Conservation (phyloP, 2,888 invertebrate species). For the Arctia plantaginis region DNA sequence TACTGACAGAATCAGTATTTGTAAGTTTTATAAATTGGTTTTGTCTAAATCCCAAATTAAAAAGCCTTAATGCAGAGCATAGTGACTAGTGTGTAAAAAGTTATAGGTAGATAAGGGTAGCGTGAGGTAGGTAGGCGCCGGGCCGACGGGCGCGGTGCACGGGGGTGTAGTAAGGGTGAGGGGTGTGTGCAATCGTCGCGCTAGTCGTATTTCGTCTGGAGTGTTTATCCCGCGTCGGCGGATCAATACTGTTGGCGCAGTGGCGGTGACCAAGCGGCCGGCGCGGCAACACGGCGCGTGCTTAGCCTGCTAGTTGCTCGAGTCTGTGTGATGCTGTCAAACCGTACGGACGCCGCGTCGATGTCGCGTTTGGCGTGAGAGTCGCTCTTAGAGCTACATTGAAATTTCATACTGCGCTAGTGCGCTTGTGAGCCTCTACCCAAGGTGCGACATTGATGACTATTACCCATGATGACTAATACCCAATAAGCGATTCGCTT, state of each 20-base stretch:
- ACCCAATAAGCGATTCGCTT: constrained; percentile 80
- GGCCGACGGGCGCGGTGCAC: constrained; percentile 71
- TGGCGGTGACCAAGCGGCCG: constrained; percentile 82
- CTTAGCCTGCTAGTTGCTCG: constrained; percentile 69
- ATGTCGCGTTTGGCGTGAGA: constrained; percentile 85
- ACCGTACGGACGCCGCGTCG: constrained; percentile 83
- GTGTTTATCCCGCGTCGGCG: constrained; percentile 85
- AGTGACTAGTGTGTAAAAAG: constrained; percentile 65
- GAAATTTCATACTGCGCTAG: constrained; percentile 78
- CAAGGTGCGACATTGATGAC: constrained; percentile 72
- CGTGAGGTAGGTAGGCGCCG: constrained; percentile 61
- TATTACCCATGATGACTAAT: constrained; percentile 82
- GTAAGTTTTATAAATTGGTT: not conserved
- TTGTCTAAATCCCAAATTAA: not conserved
- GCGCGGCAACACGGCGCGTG: constrained; percentile 83
- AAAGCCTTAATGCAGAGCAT: constrained; percentile 55
- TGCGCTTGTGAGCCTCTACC: constrained; percentile 77
- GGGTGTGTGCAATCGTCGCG: constrained; percentile 83
- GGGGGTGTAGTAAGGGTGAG: constrained; percentile 66
- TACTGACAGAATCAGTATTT: not conserved
- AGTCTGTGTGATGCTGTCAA: constrained; percentile 86
- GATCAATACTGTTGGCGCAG: constrained; percentile 87
- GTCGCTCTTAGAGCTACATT: constrained; percentile 82
- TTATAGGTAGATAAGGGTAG: constrained; percentile 59
- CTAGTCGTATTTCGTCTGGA: constrained; percentile 86